Percentiles rank a stretch among this genome's conserved stretches.
Evolutionary conservation across 2,797 vertebrate species (phyloP).

Genomic region (Lagorchestes hirsutus): DNA sequence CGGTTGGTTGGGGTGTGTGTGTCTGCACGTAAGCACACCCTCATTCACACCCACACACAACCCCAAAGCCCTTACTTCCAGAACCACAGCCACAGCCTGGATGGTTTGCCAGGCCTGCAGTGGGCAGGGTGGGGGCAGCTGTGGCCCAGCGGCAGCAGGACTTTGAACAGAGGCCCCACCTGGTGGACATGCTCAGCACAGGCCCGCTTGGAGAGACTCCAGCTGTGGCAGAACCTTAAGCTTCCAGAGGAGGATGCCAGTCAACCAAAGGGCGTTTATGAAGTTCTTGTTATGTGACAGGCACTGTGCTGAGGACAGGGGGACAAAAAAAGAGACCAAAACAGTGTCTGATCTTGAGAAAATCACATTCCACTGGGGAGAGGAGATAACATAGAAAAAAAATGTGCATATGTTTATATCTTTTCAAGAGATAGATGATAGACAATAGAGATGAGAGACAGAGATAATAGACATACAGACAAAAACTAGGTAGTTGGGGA

Average conservation of each 20-base stretch:
- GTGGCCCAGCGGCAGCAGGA: neutral
- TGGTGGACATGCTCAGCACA: conserved; percentile 48
- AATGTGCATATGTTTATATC: neutral
- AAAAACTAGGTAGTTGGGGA: neutral
- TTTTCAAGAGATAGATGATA: neutral
- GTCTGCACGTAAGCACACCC: neutral
- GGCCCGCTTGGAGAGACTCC: neutral
- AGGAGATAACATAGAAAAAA: neutral
- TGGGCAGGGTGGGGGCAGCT: neutral
- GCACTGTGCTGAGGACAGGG: neutral
- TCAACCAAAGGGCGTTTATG: neutral
- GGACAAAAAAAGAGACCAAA: neutral
- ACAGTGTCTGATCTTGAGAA: neutral
- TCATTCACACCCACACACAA: neutral
- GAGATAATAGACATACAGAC: neutral
- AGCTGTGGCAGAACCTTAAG: neutral
- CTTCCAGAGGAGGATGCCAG: neutral
- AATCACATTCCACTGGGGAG: neutral
- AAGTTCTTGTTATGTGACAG: neutral
- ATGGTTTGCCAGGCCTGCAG: neutral
- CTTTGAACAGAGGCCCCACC: conserved; percentile 54
- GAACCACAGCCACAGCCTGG: conserved; percentile 24
- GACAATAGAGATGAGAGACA: neutral
- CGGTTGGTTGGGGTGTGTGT: neutral
- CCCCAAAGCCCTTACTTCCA: neutral